Evolutionary conservation across 2,888 invertebrate species (phyloP).

Genomic region (Dinocampus coccinellae): DNA sequence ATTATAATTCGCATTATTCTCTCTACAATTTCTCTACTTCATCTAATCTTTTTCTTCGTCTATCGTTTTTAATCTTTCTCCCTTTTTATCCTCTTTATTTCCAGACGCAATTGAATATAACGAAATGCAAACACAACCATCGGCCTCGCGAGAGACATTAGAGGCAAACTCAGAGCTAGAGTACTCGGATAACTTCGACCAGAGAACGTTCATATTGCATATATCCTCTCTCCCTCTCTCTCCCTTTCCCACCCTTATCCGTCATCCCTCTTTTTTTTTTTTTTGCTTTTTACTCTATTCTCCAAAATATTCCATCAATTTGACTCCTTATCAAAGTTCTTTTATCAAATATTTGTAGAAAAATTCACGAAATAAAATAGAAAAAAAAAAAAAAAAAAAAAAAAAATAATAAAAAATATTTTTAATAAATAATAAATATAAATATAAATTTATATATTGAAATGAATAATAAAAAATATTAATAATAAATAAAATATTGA

Average conservation of each 20-base stretch:
- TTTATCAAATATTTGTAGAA: background rate
- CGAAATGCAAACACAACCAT: constrained; percentile 66
- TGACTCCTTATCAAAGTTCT: background rate
- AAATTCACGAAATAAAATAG: background rate
- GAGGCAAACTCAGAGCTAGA: constrained; percentile 48
- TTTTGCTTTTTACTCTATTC: no score
- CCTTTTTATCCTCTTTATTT: constrained; percentile 41
- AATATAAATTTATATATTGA: no score
- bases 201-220: constrained; percentile 27
- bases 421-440: no score
- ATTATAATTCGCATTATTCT: constrained; percentile 68
- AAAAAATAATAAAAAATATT: no score
- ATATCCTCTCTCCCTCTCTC: background rate
- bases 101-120: constrained; percentile 65
- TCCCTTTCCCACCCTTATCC: background rate
- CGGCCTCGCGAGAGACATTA: constrained; percentile 34
- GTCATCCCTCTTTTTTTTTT: background rate
- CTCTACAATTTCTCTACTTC: constrained; percentile 31
- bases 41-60: constrained; percentile 41
- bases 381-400: no score
- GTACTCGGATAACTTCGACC: constrained; percentile 58
- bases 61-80: constrained; percentile 21
- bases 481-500: no score
- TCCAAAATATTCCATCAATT: constrained; percentile 8
- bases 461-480: no score